Conservation (phyloP, 2,888 invertebrate species). For the Carterocephalus palaemon region DNA sequence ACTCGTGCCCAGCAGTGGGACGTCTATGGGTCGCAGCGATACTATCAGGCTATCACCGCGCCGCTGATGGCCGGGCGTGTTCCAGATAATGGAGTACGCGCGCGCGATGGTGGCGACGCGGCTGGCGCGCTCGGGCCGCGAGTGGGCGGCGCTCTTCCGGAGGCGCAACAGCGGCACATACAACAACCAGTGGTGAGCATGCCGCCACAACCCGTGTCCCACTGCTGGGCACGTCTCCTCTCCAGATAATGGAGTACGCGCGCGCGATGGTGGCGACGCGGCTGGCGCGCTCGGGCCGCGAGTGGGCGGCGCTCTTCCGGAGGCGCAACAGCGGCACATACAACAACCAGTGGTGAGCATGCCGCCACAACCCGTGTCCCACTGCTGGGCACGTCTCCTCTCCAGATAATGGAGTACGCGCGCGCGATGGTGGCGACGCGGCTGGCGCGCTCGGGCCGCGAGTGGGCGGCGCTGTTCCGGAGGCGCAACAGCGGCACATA, state of each 20-base stretch:
- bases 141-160: conserved; percentile 80
- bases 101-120: conserved; percentile 83
- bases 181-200: conserved; percentile 87
- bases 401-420: conserved; percentile 77
- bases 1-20: too few relatives aligned
- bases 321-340: conserved; percentile 85
- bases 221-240: too few relatives aligned
- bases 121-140: conserved; percentile 75
- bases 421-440: conserved; percentile 83
- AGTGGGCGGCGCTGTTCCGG: conserved; percentile 80
- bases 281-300: conserved; percentile 75
- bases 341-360: conserved; percentile 87
- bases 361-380: too few relatives aligned
- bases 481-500: conserved; percentile 85
- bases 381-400: conserved; percentile 40
- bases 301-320: conserved; percentile 80
- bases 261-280: conserved; percentile 83
- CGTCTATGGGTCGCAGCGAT: too few relatives aligned
- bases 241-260: conserved; percentile 79
- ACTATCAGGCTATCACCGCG: not conserved
- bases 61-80: too few relatives aligned
- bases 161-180: conserved; percentile 85
- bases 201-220: too few relatives aligned
- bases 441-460: conserved; percentile 75
- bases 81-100: conserved; percentile 79